Evolutionary conservation across 1,140 invertebrate species (phyloP), one percentile per base, ranked within the genome.

Genomic region (Coptotermes formosanus): DNA sequence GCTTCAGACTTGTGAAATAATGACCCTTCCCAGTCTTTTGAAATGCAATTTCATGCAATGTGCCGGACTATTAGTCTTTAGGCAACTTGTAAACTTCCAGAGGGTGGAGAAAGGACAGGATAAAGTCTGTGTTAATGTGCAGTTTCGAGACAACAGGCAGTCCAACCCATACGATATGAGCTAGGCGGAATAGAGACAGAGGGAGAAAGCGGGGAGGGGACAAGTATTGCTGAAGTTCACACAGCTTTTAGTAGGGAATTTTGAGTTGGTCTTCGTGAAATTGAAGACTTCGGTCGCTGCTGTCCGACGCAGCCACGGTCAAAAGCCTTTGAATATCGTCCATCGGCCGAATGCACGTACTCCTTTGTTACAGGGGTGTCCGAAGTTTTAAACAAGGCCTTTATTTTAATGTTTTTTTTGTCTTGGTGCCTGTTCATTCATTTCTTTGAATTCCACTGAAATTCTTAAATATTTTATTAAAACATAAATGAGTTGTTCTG

Each of bases 1-100:
- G 30, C 32, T 83, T n/a, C 23, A 25, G 43, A 32, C 43, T 12
- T 44, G 52, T 43, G 32, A 45, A 83, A 83, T 45, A 44, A 45
- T 52, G 43, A 12, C 48, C 25, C 12, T 43, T 2, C 48, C 25
- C 12, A 16, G 16, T 83, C 82, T 83, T 83, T 83, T 83, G 43
- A 30, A 83, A 82, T 82, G 82, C 82, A 82, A 82, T 82, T 82
- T 82, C 82, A 82, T 82, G 82, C 32, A 38, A 38, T 82, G 82
- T 82, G 43, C 23, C 19, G 82, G 82, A 23, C 82, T 82, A 82
- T 82, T 83, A 43, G 82, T 83, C 82, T 52, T n/a, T 32, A 83
- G 43, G 21, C n/a, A 52, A 52, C 82, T 83, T 83, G 43, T 43
- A 30, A 83, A 44, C 64, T 75, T 75, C 30, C 64, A n/a, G n/a